phyloP scores from a whole-genome alignment of 2,797 vertebrate species.

The Clamator glandarius region DNA sequence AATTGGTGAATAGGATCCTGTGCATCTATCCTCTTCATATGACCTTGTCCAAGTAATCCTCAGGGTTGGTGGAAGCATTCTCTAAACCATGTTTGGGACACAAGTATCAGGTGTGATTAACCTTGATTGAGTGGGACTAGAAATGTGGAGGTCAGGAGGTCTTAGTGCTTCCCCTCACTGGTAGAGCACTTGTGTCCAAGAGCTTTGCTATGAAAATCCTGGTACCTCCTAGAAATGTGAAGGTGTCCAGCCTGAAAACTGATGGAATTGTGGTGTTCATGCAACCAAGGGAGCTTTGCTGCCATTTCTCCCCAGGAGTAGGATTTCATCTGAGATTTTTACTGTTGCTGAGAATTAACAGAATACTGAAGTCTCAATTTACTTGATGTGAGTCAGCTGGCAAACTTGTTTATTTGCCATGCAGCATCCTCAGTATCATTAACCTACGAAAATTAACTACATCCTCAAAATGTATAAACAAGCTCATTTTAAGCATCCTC shows the following conservation, averaged over 20 bases:
- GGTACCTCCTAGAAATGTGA: rapidly evolving
- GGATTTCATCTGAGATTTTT: not conserved
- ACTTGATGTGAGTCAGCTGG: not conserved
- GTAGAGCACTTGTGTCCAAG: rapidly evolving
- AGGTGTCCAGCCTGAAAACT: not conserved
- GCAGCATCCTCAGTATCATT: conserved; percentile 9
- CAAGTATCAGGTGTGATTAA: rapidly evolving
- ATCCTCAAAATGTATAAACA: conserved; percentile 52
- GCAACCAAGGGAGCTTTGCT: not conserved
- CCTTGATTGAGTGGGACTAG: not conserved
- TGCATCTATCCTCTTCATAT: not conserved
- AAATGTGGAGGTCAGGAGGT: not conserved
- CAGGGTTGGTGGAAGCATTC: not conserved
- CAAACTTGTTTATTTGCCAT: not conserved
- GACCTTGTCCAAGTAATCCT: too few species aligned
- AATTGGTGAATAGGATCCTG: not conserved
- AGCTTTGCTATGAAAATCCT: not conserved
- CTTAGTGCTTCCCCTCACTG: rapidly evolving
- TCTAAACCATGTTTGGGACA: not conserved
- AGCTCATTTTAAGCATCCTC: conserved; percentile 60
- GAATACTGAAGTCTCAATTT: not conserved
- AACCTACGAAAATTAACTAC: conserved; percentile 37
- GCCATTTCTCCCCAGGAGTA: not conserved
- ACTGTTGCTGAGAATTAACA: not conserved
- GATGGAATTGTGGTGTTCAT: rapidly evolving